Base-by-base conservation (phyloP, 2,113 vertebrate species). In the Acrocephalus kingi region DNA sequence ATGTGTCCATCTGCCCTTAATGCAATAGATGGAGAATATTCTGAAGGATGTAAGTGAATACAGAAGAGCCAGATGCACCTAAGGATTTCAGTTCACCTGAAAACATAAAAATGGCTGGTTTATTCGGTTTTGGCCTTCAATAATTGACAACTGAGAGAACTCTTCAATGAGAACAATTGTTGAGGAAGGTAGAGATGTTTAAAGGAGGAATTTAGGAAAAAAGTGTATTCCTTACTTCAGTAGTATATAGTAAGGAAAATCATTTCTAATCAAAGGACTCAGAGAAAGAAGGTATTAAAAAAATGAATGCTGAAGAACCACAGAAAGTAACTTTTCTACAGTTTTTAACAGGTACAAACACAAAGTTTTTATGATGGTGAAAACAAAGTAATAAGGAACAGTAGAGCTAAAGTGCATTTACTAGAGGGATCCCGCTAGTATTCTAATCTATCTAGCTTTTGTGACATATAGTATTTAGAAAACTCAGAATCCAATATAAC, bases 1-100 rank as follows among this genome's bases (percentile, higher is more conserved):
- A 91, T 62, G 75, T 89, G 67, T 92, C 76, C 77, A 82, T 64
- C 59, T 93, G 86, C 81, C 61, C 74, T 80, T 94, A 88, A 72
- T 71, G 66, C 48, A 77, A 78, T 39, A 92, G 74, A 93, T 24
- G 9, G 61, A 91, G 46, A 92, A 16, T 75, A 48, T 79, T 75
- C 76, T 90, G 89, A 91, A 89, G 56, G 86, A 71, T 75, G 39
- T 37, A 64, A 37, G 12, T 59, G 25, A 92, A 87, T 59, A 75
- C 11, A 45, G 56, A 94, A 59, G n/a, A 89, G 58, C 9, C 64
- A 55, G 54, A 59, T 55, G 27, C 52, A 90, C 52, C 18, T 37
- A 48, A 84, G 17, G 15, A 72, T 85, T 64, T 93, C 66, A 52
- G 74, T 84, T 95, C 46, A 43, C 37, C 58, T 59, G 75, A 81